phyloP scores from a whole-genome alignment of 2,888 invertebrate genomes.

The Eueremaeus valkanovi region DNA sequence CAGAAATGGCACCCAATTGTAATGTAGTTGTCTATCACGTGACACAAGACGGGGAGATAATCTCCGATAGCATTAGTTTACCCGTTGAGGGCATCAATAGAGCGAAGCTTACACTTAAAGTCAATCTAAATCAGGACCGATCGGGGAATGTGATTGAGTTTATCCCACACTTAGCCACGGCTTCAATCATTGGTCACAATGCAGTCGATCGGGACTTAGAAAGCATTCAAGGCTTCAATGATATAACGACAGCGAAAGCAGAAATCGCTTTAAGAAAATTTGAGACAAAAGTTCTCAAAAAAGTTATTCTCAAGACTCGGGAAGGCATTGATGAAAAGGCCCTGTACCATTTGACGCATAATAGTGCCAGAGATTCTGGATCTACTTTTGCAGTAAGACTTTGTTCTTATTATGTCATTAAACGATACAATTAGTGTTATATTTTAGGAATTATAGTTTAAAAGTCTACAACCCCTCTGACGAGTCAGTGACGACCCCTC shows the following conservation, averaged over 20 bases:
- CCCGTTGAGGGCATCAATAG: slow-evolving; percentile 57
- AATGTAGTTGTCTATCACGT: slow-evolving; percentile 57
- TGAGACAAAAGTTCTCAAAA: slow-evolving; percentile 49
- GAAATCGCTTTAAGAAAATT: slow-evolving; percentile 48
- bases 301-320: slow-evolving; percentile 44
- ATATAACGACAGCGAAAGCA: slow-evolving; percentile 52
- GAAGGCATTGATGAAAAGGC: slow-evolving; percentile 46
- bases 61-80: slow-evolving; percentile 57
- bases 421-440: too few species aligned
- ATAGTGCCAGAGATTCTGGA: slow-evolving; percentile 48
- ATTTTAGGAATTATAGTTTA: too few species aligned
- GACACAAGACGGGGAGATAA: slow-evolving; percentile 54
- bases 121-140: slow-evolving; percentile 60
- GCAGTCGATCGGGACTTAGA: slow-evolving; percentile 51
- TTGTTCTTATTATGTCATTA: too few species aligned
- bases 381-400: slow-evolving; percentile 53
- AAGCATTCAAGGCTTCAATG: slow-evolving; percentile 51
- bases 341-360: slow-evolving; percentile 50
- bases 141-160: slow-evolving; percentile 58
- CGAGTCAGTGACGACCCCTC: too few species aligned
- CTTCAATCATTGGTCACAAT: slow-evolving; percentile 57
- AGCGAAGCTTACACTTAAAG: slow-evolving; percentile 55
- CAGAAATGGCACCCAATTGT: slow-evolving; percentile 60
- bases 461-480: too few species aligned
- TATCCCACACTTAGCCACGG: slow-evolving; percentile 56